Evolutionary conservation across 2,888 invertebrate species (phyloP).

Genomic region (Antheraea yamamai): DNA sequence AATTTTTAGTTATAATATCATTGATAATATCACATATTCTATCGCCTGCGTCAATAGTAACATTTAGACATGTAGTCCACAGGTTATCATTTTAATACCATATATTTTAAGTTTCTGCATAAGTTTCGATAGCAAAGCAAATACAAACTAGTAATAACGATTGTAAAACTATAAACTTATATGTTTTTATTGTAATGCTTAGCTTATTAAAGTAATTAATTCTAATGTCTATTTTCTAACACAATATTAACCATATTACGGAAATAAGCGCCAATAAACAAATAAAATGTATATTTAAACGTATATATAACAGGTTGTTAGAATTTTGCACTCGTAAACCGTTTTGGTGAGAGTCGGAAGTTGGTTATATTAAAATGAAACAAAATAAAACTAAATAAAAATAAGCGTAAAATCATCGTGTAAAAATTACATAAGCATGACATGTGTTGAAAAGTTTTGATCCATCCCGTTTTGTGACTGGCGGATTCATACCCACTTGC

Average conservation of each 20-base stretch:
- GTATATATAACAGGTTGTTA: background rate
- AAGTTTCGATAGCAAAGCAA: too few relatives aligned
- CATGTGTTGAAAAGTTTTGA: constrained; percentile 6
- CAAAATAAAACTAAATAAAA: constrained; percentile 20
- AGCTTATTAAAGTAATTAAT: too few relatives aligned
- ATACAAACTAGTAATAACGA: too few relatives aligned
- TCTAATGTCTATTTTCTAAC: too few relatives aligned
- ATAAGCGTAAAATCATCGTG: constrained; percentile 25
- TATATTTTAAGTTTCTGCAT: too few relatives aligned
- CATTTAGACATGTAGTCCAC: too few relatives aligned
- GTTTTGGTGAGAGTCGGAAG: constrained; percentile 32
- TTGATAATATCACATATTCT: too few relatives aligned
- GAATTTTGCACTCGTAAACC: background rate
- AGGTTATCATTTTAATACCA: too few relatives aligned
- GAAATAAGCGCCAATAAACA: background rate
- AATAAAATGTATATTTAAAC: background rate
- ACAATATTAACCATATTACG: background rate
- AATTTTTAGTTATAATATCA: too few relatives aligned
- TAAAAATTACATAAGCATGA: constrained; percentile 14
- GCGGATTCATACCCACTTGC: background rate
- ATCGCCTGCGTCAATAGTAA: too few relatives aligned
- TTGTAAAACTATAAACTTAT: too few relatives aligned
- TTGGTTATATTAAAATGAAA: constrained; percentile 23
- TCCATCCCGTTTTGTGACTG: constrained; percentile 2
- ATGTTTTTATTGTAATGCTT: too few relatives aligned